phyloP scores from a whole-genome alignment of 2,797 vertebrate species.

The Melanotaenia boesemani region DNA sequence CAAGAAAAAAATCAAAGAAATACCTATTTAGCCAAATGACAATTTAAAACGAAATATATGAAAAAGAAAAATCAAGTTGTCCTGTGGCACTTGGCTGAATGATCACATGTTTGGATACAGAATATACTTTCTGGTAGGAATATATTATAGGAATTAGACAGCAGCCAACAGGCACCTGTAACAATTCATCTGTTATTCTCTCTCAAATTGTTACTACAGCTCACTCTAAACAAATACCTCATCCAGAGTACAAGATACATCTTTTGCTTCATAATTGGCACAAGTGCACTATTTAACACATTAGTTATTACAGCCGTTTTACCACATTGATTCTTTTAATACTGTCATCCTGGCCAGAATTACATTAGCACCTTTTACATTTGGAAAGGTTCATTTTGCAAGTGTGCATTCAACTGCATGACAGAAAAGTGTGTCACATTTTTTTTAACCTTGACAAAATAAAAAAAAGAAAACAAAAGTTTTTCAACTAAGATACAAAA shows the following conservation, averaged over 20 bases:
- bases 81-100: conserved; percentile 78
- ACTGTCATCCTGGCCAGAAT: conserved; percentile 32
- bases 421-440: conserved; percentile 57
- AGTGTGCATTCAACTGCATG: conserved; percentile 53
- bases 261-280: conserved; percentile 56
- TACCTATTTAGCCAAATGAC: conserved; percentile 37
- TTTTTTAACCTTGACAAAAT: conserved; percentile 9
- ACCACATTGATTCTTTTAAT: conserved; percentile 51
- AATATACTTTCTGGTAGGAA: conserved; percentile 64
- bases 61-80: conserved; percentile 59
- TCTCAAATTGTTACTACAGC: conserved; percentile 38
- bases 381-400: conserved; percentile 52
- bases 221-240: conserved; percentile 24
- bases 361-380: conserved; percentile 68
- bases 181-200: conserved; percentile 50
- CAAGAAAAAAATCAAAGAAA: conserved; percentile 45
- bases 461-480: conserved; percentile 21
- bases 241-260: conserved; percentile 42
- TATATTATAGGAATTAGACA: conserved; percentile 61
- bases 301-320: conserved; percentile 48
- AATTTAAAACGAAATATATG: conserved; percentile 46
- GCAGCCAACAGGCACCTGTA: conserved; percentile 66
- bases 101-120: conserved; percentile 66
- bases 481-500: conserved; percentile 42
- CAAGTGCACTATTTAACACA: conserved; percentile 51